Evolutionary conservation across 2,888 invertebrate species (phyloP).

Genomic region (Latrodectus hesperus): DNA sequence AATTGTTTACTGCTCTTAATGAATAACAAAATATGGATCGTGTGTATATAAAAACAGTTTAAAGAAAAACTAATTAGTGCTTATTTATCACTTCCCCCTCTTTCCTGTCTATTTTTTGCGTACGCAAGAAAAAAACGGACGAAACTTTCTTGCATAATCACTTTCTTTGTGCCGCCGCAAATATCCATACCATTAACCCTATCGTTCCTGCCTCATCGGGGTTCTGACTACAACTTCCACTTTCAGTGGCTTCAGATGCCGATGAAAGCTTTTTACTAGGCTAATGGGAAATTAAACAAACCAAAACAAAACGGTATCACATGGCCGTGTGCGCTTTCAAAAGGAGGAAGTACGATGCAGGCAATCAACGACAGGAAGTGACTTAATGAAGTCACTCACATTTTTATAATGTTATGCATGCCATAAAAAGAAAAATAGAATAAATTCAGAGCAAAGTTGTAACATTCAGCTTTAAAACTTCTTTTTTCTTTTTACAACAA

Average conservation of each 20-base stretch:
- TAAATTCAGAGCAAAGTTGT: no score
- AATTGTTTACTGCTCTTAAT: background rate
- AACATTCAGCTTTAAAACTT: background rate
- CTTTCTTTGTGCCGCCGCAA: background rate
- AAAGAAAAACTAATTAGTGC: background rate
- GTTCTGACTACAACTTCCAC: conserved; percentile 3
- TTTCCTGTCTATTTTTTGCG: background rate
- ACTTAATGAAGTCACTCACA: conserved; percentile 31
- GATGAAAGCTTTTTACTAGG: background rate
- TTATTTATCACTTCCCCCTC: background rate
- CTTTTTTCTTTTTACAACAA: no score
- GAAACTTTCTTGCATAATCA: background rate
- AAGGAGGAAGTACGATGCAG: conserved; percentile 40
- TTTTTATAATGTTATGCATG: background rate
- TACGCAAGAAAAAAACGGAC: background rate
- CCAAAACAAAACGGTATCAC: conserved; percentile 4
- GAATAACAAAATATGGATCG: background rate
- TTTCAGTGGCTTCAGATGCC: conserved; percentile 19
- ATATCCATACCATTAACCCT: background rate
- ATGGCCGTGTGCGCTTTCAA: background rate
- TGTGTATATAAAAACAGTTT: no score
- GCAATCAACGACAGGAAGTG: conserved; percentile 26
- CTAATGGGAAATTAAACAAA: conserved; percentile 42
- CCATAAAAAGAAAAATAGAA: background rate
- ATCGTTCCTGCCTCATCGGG: conserved; percentile 1